Conservation (phyloP, 2,113 vertebrate genomes). For the Dolichotis patagonum region DNA sequence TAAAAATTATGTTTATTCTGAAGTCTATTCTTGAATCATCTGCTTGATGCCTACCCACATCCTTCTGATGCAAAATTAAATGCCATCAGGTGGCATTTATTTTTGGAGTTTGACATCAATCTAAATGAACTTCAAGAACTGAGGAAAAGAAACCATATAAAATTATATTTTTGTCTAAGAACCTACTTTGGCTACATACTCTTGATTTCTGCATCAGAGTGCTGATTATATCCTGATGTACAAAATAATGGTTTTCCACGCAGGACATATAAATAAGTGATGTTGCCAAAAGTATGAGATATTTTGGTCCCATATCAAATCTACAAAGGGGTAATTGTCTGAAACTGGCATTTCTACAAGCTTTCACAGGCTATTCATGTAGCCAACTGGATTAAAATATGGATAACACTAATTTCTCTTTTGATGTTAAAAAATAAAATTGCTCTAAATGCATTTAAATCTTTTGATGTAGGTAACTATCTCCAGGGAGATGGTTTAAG, state of each 20-base stretch:
- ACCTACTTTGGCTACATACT: not conserved
- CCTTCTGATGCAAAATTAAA: constrained; percentile 38
- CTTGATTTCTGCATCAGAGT: not conserved
- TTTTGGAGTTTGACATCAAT: not conserved
- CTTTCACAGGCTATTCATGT: not conserved
- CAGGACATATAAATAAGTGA: not conserved
- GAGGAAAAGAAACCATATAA: not conserved
- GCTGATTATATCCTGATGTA: not conserved
- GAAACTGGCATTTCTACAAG: not conserved
- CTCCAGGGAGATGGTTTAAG: not conserved
- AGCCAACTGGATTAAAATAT: not conserved
- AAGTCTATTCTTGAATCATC: constrained; percentile 15
- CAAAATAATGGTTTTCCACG: not conserved
- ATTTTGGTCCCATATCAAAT: not conserved
- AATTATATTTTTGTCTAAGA: not conserved
- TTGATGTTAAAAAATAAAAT: not conserved
- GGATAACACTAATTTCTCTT: not conserved
- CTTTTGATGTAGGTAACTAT: not conserved
- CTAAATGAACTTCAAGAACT: not conserved
- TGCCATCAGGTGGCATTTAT: not conserved
- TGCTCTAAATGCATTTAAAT: not conserved
- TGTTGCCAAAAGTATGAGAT: not conserved
- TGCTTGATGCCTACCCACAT: not conserved
- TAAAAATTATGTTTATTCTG: not conserved
- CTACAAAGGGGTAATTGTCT: not conserved